Conservation (phyloP, 2,888 invertebrate species). For the Clivina fossor region DNA sequence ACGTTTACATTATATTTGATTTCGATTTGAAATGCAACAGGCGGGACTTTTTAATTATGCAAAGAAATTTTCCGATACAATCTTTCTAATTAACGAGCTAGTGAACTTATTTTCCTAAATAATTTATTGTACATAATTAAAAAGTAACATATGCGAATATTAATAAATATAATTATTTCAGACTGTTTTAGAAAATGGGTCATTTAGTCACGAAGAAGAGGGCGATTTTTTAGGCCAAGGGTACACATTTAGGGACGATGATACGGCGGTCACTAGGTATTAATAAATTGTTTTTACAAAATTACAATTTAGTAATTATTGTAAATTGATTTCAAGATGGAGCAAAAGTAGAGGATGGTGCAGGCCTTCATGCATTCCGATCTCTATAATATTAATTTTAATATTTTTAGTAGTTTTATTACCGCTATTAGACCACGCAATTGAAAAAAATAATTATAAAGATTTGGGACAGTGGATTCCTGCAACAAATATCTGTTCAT, state of each 20-base stretch:
- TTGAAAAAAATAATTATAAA: slow-evolving; percentile 51
- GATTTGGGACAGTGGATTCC: slow-evolving; percentile 1
- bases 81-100: too few species aligned
- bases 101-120: too few species aligned
- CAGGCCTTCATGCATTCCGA: slow-evolving; percentile 82
- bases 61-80: too few species aligned
- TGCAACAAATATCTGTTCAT: slow-evolving; percentile 55
- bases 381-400: slow-evolving; percentile 74
- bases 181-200: slow-evolving; percentile 70
- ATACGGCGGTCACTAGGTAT: slow-evolving; percentile 62
- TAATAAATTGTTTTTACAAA: slow-evolving; percentile 33
- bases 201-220: slow-evolving; percentile 67
- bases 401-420: slow-evolving; percentile 78
- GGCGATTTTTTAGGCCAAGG: slow-evolving; percentile 77
- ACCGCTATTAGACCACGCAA: slow-evolving; percentile 71
- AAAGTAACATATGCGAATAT: too few species aligned
- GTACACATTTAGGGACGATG: slow-evolving; percentile 71
- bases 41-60: neutral
- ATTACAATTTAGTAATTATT: slow-evolving; percentile 19
- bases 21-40: slow-evolving; percentile 16
- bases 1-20: slow-evolving; percentile 9
- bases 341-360: slow-evolving; percentile 67
- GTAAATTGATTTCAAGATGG: too few species aligned
- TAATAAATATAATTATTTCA: too few species aligned
- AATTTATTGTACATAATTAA: too few species aligned